phyloP scores from a whole-genome alignment of 1,140 invertebrate genomes.

The Macrotrachela quadricornifera region DNA sequence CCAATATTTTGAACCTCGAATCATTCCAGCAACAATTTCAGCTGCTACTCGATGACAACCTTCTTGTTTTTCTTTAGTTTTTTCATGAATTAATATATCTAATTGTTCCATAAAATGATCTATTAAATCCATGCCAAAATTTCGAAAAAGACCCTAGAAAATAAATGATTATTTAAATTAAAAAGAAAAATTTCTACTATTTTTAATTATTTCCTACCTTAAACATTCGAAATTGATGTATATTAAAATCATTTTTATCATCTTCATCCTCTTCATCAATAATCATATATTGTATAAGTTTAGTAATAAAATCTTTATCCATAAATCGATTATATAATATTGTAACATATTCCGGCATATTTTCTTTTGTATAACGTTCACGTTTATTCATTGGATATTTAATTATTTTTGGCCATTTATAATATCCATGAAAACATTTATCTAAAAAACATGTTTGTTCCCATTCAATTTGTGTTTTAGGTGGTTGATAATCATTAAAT shows the following conservation, averaged over 20 bases:
- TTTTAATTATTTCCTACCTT: slow-evolving; percentile 35
- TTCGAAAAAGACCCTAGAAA: slow-evolving; percentile 48
- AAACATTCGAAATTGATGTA: slow-evolving; percentile 43
- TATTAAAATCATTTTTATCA: slow-evolving; percentile 53
- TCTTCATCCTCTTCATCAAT: slow-evolving; percentile 62
- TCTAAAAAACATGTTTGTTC: slow-evolving; percentile 44
- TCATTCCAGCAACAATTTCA: slow-evolving; percentile 52
- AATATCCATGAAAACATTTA: slow-evolving; percentile 51
- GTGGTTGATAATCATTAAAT: no score
- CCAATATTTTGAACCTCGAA: slow-evolving; percentile 63
- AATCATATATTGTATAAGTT: slow-evolving; percentile 49
- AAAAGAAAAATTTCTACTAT: slow-evolving; percentile 4
- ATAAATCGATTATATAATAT: slow-evolving; percentile 49
- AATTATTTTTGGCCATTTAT: slow-evolving; percentile 50
- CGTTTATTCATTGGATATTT: neutral
- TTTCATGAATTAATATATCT: slow-evolving; percentile 40
- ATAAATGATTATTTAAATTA: slow-evolving; percentile 1
- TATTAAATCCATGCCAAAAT: slow-evolving; percentile 43
- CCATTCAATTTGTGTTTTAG: slow-evolving; percentile 45
- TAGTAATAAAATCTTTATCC: slow-evolving; percentile 44
- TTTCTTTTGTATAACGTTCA: no score
- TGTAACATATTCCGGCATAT: slow-evolving; percentile 32
- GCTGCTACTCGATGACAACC: slow-evolving; percentile 57
- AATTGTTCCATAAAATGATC: slow-evolving; percentile 43
- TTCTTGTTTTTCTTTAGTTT: slow-evolving; percentile 45